Base-by-base conservation (phyloP, 2,113 vertebrate species). In the Hydrochoerus hydrochaeris region DNA sequence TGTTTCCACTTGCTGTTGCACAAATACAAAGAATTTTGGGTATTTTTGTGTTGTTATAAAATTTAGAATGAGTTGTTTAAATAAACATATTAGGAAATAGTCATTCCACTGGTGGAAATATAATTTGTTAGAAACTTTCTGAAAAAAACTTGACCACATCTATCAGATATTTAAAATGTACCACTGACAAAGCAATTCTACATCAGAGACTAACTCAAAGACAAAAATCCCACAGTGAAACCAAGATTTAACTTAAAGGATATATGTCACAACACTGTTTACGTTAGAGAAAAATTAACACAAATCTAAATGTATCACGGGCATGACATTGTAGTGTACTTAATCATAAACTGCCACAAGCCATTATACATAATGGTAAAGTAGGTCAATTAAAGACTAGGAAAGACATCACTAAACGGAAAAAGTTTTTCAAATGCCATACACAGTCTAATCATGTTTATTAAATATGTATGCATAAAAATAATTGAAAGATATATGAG, bases 61-160 rank as follows among this genome's bases (percentile, higher is more conserved):
- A 88, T 67, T 90, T 38, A 81, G 97, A 94, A 92, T 73, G 38
- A 19, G 19, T 86, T 71, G 24, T 65, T 85, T 82, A 85, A 44
- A 49, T 5, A 3, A 84, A 26, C 46, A 19, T 52, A 38, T 7
- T 82, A 41, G 26, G 58, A 96, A 97, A 94, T 20, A 78, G 20
- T 8, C 28, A 62, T 93, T 63, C 3, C 65, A 17, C 9, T 90
- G 49, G 22, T 91, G 58, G 67, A 24, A 94, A 71, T 83, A 69
- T n/a, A 87, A 58, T 80, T 5, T 49, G n/a, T n/a, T 19, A 84
- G 44, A 69, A 91, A 78, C 7, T 85, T 96, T 90, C 80, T 95
- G 19, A 95, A 73, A 89, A 86, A 82, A 73, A 93, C 16, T 87
- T 82, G 49, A 41, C 44, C 44, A 69, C 22, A 58, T 54, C 46